Evolutionary conservation across 2,888 invertebrate genomes (phyloP), one percentile per base, ranked within the genome.

Genomic region (Ditula angustiorana): DNA sequence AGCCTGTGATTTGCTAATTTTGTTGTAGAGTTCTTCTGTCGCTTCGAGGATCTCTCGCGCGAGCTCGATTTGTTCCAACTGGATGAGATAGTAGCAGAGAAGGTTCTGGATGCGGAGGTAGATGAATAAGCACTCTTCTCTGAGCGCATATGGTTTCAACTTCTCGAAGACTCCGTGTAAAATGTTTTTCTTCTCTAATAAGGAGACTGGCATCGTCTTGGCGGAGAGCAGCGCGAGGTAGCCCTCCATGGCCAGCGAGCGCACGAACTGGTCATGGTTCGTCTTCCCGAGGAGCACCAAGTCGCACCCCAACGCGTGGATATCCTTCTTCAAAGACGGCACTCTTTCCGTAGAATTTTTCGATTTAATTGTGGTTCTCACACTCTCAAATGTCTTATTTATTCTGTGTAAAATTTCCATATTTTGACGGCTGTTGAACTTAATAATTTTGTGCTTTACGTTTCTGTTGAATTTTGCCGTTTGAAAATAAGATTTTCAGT

Each of bases 71-170:
- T 94, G 88, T 26, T 93, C 93, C 53, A 93, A 77, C 74, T 94
- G 94, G 0, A 94, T 93, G 2, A 94, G 79, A 64, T 93, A 90
- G 75, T 94, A 95, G 60, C 94, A 93, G 55, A 94, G 81, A 68
- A 94, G 92, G 74, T 95, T 95, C 63, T 94, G 92, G 37, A 94
- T 87, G 74, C 94, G 87, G 55, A 94, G 83, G 41, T 93, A 84
- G 63, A 94, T 87, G 74, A 94, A 95, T 1, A 91, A 81, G 63
- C 89, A 89, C 74, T 92, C 92, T 10, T 85, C 83, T 41, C 82
- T 75, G 1, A 87, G 71, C 0, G 84, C 83, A 59, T 77, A 80
- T 0, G 78, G 84, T 63, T 86, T 89, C 3, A 92, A 68, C 70
- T 92, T 92, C 0, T 90, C 86, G 59, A 79, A 90, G 2, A 84